Base-by-base conservation (phyloP, 2,797 vertebrate genomes). In the Pipistrellus pipistrellus region DNA sequence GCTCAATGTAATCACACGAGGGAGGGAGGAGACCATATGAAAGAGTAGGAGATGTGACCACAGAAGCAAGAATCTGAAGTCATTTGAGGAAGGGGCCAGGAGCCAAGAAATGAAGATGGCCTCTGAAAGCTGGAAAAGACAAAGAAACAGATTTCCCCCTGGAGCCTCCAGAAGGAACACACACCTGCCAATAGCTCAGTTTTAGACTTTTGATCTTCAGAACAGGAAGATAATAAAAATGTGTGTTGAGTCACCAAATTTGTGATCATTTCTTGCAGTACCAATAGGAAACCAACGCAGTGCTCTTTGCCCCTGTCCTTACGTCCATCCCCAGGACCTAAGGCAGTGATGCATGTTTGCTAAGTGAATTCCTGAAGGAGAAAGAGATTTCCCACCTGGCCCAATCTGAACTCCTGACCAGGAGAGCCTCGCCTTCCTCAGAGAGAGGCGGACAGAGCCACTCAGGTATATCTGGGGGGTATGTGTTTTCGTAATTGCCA, bases 141-240 rank as follows among this genome's bases (percentile, higher is more conserved):
- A 48, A 93, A 48, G 48, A 73, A 76, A 14, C 4, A 89, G 20
- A 46, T 12, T 78, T 57, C 77, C 27, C 77, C 85, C 18, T 23
- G 30, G 15, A 68, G 27, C 27, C 35, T 57, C 30, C 13, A 53
- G 64, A 86, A 78, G 35, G 11, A 81, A 76, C n/a, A 17, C 27
- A 89, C n/a, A n/a, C 46, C 30, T 80, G 57, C n/a, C 46, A 80
- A 66, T 18, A 41, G 27, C 11, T 48, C 44, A 51, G 51, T 48
- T 59, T 86, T 64, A 82, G 48, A 75, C 51, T 81, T 84, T 48
- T 82, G 53, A 64, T 57, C 62, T 88, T 77, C 38, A 62, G 73
- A 88, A 85, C 13, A 88, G 32, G 5, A 90, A 88, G 32, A 81
- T 38, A 55, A 48, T 17, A 53, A 6, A 62, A 6, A 62, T 35